Percentiles rank a stretch among this genome's conserved stretches.
Conservation (phyloP, 2,888 invertebrate genomes). For the Cosmorhoe ocellata region DNA sequence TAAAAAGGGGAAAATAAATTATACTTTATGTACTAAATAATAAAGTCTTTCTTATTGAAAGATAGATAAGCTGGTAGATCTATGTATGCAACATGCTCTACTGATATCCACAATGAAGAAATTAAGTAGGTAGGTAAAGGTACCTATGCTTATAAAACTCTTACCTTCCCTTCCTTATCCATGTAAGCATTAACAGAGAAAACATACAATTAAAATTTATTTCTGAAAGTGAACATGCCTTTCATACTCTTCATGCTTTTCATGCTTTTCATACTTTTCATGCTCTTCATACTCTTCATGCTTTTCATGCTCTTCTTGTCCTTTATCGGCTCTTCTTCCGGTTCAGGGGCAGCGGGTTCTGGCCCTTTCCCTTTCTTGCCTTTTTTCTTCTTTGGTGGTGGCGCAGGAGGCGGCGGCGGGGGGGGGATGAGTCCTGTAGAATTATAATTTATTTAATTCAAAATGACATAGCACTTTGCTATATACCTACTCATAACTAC, state of each 20-base stretch:
- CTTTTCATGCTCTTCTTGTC: conserved; percentile 38
- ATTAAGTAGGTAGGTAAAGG: too few relatives aligned
- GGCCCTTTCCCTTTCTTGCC: conserved; percentile 38
- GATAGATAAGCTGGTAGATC: too few relatives aligned
- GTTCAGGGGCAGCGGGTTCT: conserved; percentile 18
- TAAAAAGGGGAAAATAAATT: conserved; percentile 22
- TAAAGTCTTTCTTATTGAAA: too few relatives aligned
- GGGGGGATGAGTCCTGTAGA: conserved; percentile 67
- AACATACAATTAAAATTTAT: background rate
- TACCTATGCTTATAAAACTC: background rate
- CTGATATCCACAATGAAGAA: too few relatives aligned
- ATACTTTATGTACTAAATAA: background rate
- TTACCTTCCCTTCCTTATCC: conserved; percentile 15
- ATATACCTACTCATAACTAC: too few relatives aligned
- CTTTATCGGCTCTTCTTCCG: conserved; percentile 23
- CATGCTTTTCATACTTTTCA: conserved; percentile 43
- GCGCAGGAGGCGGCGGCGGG: conserved; percentile 61
- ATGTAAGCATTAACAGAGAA: conserved; percentile 9
- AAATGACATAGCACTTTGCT: too few relatives aligned
- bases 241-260: conserved; percentile 44
- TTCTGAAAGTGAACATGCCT: conserved; percentile 29
- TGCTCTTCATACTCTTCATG: conserved; percentile 47
- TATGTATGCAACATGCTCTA: too few relatives aligned
- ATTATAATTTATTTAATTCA: background rate
- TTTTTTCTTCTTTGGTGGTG: conserved; percentile 56